Evolutionary conservation across 2,797 vertebrate genomes (phyloP).

Genomic region (Gila robusta): DNA sequence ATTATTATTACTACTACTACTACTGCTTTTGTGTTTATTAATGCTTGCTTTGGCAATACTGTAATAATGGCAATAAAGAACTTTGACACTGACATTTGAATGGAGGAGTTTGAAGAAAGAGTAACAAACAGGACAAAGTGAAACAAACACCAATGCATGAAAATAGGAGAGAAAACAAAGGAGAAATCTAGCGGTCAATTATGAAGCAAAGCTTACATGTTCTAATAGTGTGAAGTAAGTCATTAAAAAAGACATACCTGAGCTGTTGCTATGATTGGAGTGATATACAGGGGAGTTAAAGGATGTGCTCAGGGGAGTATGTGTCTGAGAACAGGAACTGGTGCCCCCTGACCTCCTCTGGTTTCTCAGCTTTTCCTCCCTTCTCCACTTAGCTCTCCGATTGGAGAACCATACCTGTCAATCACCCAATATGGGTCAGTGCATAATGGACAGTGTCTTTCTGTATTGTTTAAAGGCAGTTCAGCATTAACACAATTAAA

Average conservation of each 20-base stretch:
- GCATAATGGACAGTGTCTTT: constrained; percentile 35
- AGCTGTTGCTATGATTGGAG: constrained; percentile 80
- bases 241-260: constrained; percentile 70
- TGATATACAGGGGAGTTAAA: constrained; percentile 84
- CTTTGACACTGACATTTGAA: neutral
- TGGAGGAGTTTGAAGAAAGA: neutral
- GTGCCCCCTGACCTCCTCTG: constrained; percentile 83
- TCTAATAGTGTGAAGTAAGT: neutral
- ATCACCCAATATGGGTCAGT: constrained; percentile 57
- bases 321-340: constrained; percentile 81
- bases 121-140: neutral
- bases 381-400: constrained; percentile 89
- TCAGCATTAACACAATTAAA: neutral
- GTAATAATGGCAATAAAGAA: neutral
- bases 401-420: constrained; percentile 91
- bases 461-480: constrained; percentile 40
- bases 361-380: constrained; percentile 89
- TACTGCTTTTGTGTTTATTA: neutral
- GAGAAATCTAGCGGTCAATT: neutral
- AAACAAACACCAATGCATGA: neutral
- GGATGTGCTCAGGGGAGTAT: constrained; percentile 81
- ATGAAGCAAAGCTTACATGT: neutral
- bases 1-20: neutral
- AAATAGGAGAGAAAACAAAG: neutral
- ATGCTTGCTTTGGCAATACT: neutral